Conservation (phyloP, 2,797 vertebrate genomes). For the Pseudochirops corinnae region DNA sequence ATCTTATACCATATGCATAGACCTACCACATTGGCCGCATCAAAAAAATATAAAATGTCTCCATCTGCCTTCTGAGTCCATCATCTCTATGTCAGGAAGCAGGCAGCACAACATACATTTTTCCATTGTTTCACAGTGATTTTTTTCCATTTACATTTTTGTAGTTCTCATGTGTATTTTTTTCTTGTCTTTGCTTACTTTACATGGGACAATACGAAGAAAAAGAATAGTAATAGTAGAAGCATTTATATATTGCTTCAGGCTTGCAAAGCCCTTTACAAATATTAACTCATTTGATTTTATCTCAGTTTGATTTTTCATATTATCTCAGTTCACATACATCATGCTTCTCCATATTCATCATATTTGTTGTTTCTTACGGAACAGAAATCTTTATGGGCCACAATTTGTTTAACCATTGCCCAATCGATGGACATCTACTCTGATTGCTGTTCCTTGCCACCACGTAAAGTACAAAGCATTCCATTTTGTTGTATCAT, state of each 20-base stretch:
- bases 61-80: neutral
- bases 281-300: no score
- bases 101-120: neutral
- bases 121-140: neutral
- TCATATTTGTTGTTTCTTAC: neutral
- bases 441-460: neutral
- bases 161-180: no score
- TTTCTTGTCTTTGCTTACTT: no score
- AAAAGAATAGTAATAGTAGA: no score
- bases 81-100: neutral
- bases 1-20: no score
- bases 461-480: neutral
- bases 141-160: neutral
- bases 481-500: neutral
- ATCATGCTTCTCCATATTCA: neutral
- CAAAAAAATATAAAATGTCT: neutral
- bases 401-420: neutral
- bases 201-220: no score
- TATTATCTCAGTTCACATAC: neutral
- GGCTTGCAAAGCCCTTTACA: no score
- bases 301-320: neutral
- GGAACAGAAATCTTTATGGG: neutral
- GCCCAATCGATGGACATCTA: neutral
- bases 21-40: neutral
- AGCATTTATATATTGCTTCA: no score